A percentile compares a stretch with the other conserved stretches of the same genome.
These are phyloP conservation scores for Edolisoma coerulescens DNA, from an alignment of 2,113 vertebrate genomes.

Conservation along the genomic window DNA sequence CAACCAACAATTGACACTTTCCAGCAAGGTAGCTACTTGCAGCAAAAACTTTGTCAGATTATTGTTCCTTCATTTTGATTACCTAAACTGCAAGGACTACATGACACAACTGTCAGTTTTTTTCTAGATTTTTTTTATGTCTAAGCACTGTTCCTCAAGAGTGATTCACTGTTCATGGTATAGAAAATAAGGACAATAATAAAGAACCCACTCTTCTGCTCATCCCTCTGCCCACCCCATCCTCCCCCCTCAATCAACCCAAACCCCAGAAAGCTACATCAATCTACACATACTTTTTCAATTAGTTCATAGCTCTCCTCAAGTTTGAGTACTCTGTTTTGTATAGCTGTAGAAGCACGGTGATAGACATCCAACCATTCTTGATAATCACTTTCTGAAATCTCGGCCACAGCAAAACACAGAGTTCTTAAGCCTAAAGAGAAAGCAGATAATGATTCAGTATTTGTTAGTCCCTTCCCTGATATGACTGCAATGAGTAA, in stretches of 20 bases:
- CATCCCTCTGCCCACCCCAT: not conserved
- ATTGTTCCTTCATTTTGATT: not conserved
- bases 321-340: constrained; percentile 91
- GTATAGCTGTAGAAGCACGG: constrained; percentile 86
- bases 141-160: not conserved
- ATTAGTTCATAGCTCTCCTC: constrained; percentile 97
- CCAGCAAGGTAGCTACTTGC: not conserved
- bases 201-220: not conserved
- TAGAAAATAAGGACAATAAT: not conserved
- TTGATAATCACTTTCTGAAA: constrained; percentile 89
- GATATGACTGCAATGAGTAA: not conserved
- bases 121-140: not conserved
- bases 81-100: not conserved
- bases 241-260: accelerated
- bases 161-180: not conserved
- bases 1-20: not conserved
- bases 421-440: constrained; percentile 88
- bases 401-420: constrained; percentile 91
- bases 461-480: not conserved
- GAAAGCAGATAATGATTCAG: not conserved
- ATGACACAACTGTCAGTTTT: not conserved
- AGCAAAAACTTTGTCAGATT: not conserved
- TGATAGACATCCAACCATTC: constrained; percentile 88
- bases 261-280: not conserved
- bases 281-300: constrained; percentile 82